Evolutionary conservation across 2,888 invertebrate species (phyloP), one percentile per base, ranked within the genome.

Genomic region (Cinara cedri): DNA sequence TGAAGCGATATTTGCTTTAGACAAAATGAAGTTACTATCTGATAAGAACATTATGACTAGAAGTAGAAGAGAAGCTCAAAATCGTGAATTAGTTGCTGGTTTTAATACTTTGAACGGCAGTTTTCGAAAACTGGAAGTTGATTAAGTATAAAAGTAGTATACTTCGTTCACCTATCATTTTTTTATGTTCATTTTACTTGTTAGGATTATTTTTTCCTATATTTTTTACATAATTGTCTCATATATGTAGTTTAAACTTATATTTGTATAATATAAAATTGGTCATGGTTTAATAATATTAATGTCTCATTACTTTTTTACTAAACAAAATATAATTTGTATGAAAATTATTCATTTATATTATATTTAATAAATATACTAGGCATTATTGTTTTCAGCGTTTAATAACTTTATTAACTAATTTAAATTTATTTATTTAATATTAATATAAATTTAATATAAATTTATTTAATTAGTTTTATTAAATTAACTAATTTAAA

Each of bases 21-120:
- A 93, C 85, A 88, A 89, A 83, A 91, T 93, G 90, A 88, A 87
- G 65, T 91, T 93, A 0, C 87, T 84, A 13, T 83, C 83, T 68
- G 83, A 84, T 81, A 83, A 82, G 55, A 82, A 84, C 82, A 83
- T 84, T 81, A 81, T 65, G n/a, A 81, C 80, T 10, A 65, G 81
- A 16, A 75, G 76, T 76, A 76, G 51, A 14, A 81, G n/a, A 19
- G 2, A 11, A 16, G 75, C 49, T 21, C 13, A 72, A 19, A 54
- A 60, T 51, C 72, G 81, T 16, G 80, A 72, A 71, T 81, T 72
- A 16, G 57, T 68, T 16, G 42, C 65, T 1, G 82, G 81, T 24
- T 74, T 80, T 54, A 75, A 54, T 63, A 72, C 70, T 34, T 19
- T 83, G 11, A 82, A 81, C 54, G 84, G 84, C 11, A 84, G 84